Conservation (phyloP, 1,140 invertebrate species). For the Akabosia matsudoensis region DNA sequence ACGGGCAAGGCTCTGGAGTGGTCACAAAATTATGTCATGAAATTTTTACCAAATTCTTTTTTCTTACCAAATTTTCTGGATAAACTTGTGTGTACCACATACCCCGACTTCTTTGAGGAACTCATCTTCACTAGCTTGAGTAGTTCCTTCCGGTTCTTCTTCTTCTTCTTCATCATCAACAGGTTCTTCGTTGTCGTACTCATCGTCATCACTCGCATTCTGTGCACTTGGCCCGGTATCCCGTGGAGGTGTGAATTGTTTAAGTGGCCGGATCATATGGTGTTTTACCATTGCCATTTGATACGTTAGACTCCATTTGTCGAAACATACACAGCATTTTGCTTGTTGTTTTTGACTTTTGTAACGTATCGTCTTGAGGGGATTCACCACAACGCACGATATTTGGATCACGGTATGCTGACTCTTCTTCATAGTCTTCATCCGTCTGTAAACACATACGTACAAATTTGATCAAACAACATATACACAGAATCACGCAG, state of each 20-base stretch:
- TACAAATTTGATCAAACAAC: not conserved
- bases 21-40: too few species aligned
- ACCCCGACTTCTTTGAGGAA: slow-evolving; percentile 57
- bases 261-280: not conserved
- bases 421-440: slow-evolving; percentile 60
- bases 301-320: slow-evolving; percentile 70
- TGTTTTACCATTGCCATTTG: slow-evolving; percentile 57
- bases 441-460: slow-evolving; percentile 54
- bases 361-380: slow-evolving; percentile 54
- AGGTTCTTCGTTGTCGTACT: slow-evolving; percentile 55
- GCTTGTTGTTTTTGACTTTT: slow-evolving; percentile 64
- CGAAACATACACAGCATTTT: slow-evolving; percentile 82
- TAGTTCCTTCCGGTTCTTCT: slow-evolving; percentile 51
- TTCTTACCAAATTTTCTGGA: too few species aligned
- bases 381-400: slow-evolving; percentile 65
- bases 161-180: slow-evolving; percentile 62
- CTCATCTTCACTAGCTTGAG: slow-evolving; percentile 60
- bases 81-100: too few species aligned
- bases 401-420: slow-evolving; percentile 68
- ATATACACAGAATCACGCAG: too few species aligned
- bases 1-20: slow-evolving; percentile 70
- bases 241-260: slow-evolving; percentile 60
- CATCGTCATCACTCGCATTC: slow-evolving; percentile 50
- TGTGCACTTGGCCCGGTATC: slow-evolving; percentile 77
- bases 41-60: too few species aligned